A percentile compares a stretch with the other conserved stretches of the same genome.
phyloP scores from a whole-genome alignment of 2,888 invertebrate genomes.

The Tryphoninae sp. region DNA sequence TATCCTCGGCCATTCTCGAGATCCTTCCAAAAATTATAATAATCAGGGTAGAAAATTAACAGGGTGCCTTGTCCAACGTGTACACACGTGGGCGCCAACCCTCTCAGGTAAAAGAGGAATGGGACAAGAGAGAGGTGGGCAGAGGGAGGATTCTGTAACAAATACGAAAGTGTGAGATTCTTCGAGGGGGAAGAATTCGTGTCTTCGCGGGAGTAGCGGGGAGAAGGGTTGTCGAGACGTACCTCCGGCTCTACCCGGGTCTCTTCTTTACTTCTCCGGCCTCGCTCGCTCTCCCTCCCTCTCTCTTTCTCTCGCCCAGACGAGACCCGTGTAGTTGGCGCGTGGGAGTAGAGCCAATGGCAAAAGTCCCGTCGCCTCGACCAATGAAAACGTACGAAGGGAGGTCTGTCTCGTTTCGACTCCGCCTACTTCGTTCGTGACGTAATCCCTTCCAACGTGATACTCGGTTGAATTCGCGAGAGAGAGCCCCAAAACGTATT shows the following conservation, averaged over 20 bases:
- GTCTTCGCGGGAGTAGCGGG: slow-evolving; percentile 42
- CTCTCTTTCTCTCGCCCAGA: slow-evolving; percentile 21
- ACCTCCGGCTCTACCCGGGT: slow-evolving; percentile 19
- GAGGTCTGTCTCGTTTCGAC: slow-evolving; percentile 60
- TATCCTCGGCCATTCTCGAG: background rate
- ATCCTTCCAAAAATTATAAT: slow-evolving; percentile 71
- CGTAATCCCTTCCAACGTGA: slow-evolving; percentile 55
- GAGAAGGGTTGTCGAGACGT: slow-evolving; percentile 46
- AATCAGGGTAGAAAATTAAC: slow-evolving; percentile 75
- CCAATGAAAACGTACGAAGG: slow-evolving; percentile 45
- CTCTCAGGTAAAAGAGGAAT: slow-evolving; percentile 12
- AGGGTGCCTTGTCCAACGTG: slow-evolving; percentile 56
- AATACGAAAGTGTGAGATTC: slow-evolving; percentile 19
- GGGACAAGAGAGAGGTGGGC: slow-evolving; percentile 25
- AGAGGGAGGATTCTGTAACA: slow-evolving; percentile 19
- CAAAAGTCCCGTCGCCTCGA: background rate
- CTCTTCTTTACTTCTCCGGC: background rate
- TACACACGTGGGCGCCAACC: background rate
- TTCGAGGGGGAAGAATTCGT: slow-evolving; percentile 17
- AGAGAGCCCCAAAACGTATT: background rate
- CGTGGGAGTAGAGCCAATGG: slow-evolving; percentile 60
- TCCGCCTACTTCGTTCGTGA: slow-evolving; percentile 64
- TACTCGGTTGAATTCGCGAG: background rate
- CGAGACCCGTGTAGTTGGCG: background rate
- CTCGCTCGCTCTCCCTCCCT: background rate